Conservation (phyloP, 2,113 vertebrate species). For the Rhadina sibilatrix region DNA sequence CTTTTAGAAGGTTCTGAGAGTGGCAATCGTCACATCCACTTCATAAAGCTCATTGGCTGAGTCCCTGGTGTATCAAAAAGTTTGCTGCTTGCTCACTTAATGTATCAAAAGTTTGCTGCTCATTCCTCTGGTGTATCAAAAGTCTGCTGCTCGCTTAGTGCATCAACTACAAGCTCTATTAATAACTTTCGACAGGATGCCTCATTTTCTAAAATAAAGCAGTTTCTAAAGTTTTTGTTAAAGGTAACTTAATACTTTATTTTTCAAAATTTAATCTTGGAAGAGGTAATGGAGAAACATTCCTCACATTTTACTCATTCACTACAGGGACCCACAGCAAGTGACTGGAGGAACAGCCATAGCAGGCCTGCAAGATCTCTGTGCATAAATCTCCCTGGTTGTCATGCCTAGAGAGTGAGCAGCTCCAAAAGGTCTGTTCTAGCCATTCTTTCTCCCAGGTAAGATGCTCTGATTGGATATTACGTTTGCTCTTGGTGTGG, state of each 20-base stretch:
- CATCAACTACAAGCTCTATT: not conserved
- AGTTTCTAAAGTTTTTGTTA: not conserved
- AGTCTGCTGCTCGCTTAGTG: not conserved
- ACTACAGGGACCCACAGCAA: not conserved
- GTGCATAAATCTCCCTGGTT: not conserved
- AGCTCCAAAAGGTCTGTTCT: not conserved
- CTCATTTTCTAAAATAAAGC: not conserved
- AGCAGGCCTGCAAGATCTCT: not conserved
- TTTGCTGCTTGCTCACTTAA: not conserved
- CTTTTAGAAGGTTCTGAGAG: not conserved
- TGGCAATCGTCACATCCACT: not conserved
- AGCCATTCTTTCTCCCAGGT: not conserved
- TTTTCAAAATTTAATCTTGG: not conserved
- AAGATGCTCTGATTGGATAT: not conserved
- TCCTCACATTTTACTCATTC: not conserved
- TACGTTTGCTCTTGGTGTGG: accelerated
- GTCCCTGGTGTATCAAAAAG: not conserved
- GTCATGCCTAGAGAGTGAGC: not conserved
- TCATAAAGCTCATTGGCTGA: not conserved
- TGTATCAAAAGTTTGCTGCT: not conserved
- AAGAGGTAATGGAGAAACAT: not conserved
- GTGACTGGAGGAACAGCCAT: not conserved
- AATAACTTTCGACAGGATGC: not conserved
- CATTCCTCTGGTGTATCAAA: not conserved
- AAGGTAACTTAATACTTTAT: not conserved